A percentile compares a stretch with the other conserved stretches of the same genome.
These are phyloP conservation scores for Trematocara stigmaticum DNA, from an alignment of 2,113 vertebrate species.

Conservation along the genomic window DNA sequence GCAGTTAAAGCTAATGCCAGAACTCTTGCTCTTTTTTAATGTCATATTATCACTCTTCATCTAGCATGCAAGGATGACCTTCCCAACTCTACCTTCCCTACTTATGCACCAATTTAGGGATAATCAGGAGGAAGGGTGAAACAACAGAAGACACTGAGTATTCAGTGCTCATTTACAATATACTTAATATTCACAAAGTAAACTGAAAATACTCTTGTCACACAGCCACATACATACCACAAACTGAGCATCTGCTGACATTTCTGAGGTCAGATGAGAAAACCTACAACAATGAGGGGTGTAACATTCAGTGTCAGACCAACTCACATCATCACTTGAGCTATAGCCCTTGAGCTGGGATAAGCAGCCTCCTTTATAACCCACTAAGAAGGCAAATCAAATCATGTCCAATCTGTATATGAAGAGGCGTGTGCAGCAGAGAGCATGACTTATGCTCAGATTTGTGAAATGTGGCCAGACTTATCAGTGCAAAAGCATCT, in stretches of 20 bases:
- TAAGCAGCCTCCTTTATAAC: conserved; percentile 33
- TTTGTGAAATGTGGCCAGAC: not conserved
- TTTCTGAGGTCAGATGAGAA: not conserved
- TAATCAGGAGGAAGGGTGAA: not conserved
- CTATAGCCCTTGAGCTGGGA: not conserved
- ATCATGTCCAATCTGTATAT: conserved; percentile 39
- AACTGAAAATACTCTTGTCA: not conserved
- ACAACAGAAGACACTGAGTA: not conserved
- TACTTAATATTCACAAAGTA: not conserved
- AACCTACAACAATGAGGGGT: not conserved
- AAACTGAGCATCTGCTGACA: not conserved
- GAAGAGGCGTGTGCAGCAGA: conserved; percentile 25
- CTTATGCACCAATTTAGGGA: conserved; percentile 3
- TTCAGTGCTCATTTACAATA: not conserved
- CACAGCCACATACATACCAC: not conserved
- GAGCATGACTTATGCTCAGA: conserved; percentile 5
- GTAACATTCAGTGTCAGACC: not conserved
- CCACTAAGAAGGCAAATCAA: conserved; percentile 37
- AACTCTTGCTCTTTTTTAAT: not conserved
- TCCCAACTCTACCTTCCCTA: not conserved
- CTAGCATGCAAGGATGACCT: not conserved
- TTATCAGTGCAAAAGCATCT: conserved; percentile 6
- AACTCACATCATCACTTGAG: conserved; percentile 1
- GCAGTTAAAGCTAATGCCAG: not conserved
- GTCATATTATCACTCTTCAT: not conserved